Base-by-base conservation (phyloP, 2,797 vertebrate species). In the Muscicapa striata region DNA sequence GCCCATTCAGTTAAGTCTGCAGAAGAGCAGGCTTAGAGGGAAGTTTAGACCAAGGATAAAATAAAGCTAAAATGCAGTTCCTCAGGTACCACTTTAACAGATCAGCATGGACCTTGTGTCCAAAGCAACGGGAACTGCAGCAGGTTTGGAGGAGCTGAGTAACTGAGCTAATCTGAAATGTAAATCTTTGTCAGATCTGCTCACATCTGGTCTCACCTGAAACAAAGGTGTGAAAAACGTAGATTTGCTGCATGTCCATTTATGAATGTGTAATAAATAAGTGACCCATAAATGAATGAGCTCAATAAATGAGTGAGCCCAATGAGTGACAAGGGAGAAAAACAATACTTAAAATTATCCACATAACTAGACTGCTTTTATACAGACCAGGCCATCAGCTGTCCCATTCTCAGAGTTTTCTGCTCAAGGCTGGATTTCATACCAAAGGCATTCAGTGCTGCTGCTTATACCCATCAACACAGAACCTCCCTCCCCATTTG, bases 281-380 rank as follows among this genome's bases (percentile, higher is more conserved):
- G 45, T 46, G 21, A 46, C 21, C 6, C 21, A 46, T 22, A 46
- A 45, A 46, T 46, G 45, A 21, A 21, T 46, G 45, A 46, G 45
- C 45, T 46, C 20, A 46, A 46, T 46, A 46, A 46, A 46, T 46
- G 45, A 46, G 45, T 46, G 45, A 46, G 11, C n/a, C n/a, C 40
- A 55, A 7, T 18, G 61, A 87, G 30, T 73, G 49, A 51, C 27
- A 96, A 87, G 23, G 49, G 15, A 88, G 17, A 67, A 78, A 95
- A 94, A 87, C 29, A 38, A 95, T 93, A 63, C 57, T 74, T 27
- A 13, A 52, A 78, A 82, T 97, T 94, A 96, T 80, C 95, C 89
- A 95, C 57, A 68, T 86, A 94, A 94, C 86, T 97, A 96, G 97
- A 98, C 96, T 97, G 95, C 97, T 97, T 97, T 97, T 90, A 97